These are phyloP conservation scores for Alligator sinensis DNA, from an alignment of 2,113 vertebrate genomes.

Conservation along the genomic window DNA sequence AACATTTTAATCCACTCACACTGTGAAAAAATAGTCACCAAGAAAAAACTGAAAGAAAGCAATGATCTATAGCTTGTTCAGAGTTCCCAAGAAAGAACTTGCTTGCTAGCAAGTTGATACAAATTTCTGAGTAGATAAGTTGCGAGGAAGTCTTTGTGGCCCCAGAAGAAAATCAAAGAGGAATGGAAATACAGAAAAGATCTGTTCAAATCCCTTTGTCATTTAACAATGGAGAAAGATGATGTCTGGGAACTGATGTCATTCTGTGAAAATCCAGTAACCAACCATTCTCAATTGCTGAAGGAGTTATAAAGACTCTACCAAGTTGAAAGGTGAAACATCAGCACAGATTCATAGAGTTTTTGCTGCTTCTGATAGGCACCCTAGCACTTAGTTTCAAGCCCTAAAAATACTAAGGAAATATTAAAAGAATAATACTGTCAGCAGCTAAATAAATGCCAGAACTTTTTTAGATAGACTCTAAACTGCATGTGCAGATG, in stretches of 20 bases:
- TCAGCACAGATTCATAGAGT: not conserved
- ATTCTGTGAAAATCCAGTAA: not conserved
- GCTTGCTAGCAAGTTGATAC: not conserved
- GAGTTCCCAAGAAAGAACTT: not conserved
- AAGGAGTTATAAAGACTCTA: not conserved
- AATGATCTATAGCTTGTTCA: not conserved
- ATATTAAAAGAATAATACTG: not conserved
- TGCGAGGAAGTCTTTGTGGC: too few species aligned
- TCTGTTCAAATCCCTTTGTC: not conserved
- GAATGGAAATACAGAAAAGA: not conserved
- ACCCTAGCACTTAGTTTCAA: not conserved
- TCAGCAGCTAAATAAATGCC: not conserved
- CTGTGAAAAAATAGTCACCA: not conserved
- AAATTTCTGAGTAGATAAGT: not conserved
- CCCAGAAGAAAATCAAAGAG: not conserved
- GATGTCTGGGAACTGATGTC: not conserved
- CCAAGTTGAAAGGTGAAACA: not conserved
- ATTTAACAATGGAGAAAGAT: not conserved
- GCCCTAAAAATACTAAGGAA: not conserved
- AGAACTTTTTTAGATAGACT: not conserved
- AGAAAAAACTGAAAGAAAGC: not conserved
- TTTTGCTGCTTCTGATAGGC: not conserved
- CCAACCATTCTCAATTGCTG: not conserved
- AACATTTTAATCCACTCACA: not conserved
- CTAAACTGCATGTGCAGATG: not conserved